These are phyloP conservation scores for Spialia ferax DNA, from an alignment of 2,888 invertebrate species.

Conservation along the genomic window DNA sequence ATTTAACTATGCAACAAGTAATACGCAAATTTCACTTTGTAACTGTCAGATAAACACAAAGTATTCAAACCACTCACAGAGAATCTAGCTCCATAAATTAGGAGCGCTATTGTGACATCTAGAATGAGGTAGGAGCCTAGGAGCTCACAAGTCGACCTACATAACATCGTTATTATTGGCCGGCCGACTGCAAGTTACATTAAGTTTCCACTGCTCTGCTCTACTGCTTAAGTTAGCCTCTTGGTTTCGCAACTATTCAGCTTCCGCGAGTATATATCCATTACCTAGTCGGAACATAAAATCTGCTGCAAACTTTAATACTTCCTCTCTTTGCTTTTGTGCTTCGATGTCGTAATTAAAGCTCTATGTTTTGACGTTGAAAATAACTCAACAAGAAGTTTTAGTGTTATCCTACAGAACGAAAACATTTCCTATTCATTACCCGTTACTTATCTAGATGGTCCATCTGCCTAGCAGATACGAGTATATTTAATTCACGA, in stretches of 20 bases:
- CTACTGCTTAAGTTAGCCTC: slow-evolving; percentile 59
- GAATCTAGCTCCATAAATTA: slow-evolving; percentile 3
- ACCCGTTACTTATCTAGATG: too few species aligned
- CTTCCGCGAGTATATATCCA: slow-evolving; percentile 24
- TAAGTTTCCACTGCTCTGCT: slow-evolving; percentile 62
- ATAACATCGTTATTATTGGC: slow-evolving; percentile 35
- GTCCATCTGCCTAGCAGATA: too few species aligned
- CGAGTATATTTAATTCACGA: too few species aligned
- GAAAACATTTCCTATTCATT: too few species aligned
- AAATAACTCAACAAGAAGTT: not conserved
- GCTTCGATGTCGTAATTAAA: slow-evolving; percentile 18
- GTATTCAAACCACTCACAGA: not conserved
- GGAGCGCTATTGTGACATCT: slow-evolving; percentile 23
- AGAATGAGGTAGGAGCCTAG: slow-evolving; percentile 19
- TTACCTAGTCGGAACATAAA: slow-evolving; percentile 27
- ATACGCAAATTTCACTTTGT: not conserved
- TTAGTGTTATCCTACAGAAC: too few species aligned
- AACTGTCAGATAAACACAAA: not conserved
- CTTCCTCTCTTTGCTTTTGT: slow-evolving; percentile 23
- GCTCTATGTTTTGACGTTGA: not conserved
- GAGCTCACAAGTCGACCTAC: slow-evolving; percentile 21
- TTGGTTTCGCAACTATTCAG: slow-evolving; percentile 54
- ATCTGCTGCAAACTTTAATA: slow-evolving; percentile 24
- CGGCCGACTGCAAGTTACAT: slow-evolving; percentile 57
- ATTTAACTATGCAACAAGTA: not conserved